phyloP scores from a whole-genome alignment of 2,113 vertebrate species.

The Illadopsis cleaveri region DNA sequence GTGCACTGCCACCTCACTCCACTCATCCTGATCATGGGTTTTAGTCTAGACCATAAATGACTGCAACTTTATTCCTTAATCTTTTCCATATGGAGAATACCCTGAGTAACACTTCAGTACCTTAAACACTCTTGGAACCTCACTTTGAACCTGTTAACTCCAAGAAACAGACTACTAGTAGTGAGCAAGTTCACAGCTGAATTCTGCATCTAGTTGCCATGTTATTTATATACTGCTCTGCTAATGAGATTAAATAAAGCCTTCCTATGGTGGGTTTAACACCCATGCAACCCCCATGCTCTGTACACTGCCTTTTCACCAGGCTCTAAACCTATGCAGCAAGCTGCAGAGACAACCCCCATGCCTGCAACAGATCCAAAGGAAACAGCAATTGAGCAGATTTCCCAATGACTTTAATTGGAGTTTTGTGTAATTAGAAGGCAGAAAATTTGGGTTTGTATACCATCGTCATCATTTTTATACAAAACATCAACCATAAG shows the following conservation, averaged over 20 bases:
- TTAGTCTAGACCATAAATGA: not conserved
- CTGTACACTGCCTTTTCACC: not conserved
- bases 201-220: not conserved
- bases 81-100: not conserved
- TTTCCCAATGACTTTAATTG: not conserved
- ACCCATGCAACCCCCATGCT: not conserved
- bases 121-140: not conserved
- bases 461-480: not conserved
- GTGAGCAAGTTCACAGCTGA: not conserved
- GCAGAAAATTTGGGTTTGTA: not conserved
- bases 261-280: not conserved
- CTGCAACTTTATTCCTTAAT: not conserved
- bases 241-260: not conserved
- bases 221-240: not conserved
- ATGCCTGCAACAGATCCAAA: not conserved
- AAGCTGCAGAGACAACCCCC: not conserved
- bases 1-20: not conserved
- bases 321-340: not conserved
- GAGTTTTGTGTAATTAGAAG: not conserved
- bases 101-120: not conserved
- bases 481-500: not conserved
- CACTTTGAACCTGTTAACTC: not conserved
- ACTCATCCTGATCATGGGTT: not conserved
- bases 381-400: not conserved
- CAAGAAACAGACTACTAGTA: not conserved